These are phyloP conservation scores for Pecten maximus DNA, from an alignment of 2,888 invertebrate genomes.

Conservation along the genomic window DNA sequence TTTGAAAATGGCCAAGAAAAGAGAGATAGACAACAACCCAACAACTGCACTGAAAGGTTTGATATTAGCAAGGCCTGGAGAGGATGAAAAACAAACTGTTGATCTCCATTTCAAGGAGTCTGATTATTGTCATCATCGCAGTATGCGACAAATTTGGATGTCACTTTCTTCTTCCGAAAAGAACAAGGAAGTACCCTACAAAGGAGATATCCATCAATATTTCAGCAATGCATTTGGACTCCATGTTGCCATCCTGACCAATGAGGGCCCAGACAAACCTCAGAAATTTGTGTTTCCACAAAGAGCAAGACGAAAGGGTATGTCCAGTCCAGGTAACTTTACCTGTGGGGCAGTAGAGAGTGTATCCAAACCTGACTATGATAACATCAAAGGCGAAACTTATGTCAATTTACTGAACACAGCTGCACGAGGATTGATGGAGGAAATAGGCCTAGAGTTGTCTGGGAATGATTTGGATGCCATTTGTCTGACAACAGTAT, in stretches of 20 bases:
- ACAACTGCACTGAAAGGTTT: conserved; percentile 55
- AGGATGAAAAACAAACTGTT: conserved; percentile 53
- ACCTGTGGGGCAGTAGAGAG: conserved; percentile 62
- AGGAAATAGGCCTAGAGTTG: conserved; percentile 58
- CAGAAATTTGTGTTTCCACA: conserved; percentile 58
- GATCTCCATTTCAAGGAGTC: conserved; percentile 52
- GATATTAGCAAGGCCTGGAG: conserved; percentile 53
- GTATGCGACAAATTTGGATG: conserved; percentile 59
- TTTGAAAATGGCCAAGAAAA: conserved; percentile 41
- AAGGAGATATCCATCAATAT: conserved; percentile 55
- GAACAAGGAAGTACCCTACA: conserved; percentile 47
- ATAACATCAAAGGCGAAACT: conserved; percentile 36
- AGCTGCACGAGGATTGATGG: conserved; percentile 56
- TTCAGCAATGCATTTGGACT: conserved; percentile 61
- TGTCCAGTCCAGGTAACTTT: conserved; percentile 55
- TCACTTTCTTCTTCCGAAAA: conserved; percentile 45
- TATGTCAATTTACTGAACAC: conserved; percentile 55
- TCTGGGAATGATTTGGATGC: conserved; percentile 55
- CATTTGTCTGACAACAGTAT: conserved; percentile 56
- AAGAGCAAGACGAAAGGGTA: conserved; percentile 52
- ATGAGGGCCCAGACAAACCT: conserved; percentile 57
- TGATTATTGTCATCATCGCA: conserved; percentile 55
- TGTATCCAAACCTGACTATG: conserved; percentile 55
- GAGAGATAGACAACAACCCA: conserved; percentile 59
- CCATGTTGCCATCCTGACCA: conserved; percentile 59